Base-by-base conservation (phyloP, 2,888 invertebrate genomes). In the Sericinus montela region DNA sequence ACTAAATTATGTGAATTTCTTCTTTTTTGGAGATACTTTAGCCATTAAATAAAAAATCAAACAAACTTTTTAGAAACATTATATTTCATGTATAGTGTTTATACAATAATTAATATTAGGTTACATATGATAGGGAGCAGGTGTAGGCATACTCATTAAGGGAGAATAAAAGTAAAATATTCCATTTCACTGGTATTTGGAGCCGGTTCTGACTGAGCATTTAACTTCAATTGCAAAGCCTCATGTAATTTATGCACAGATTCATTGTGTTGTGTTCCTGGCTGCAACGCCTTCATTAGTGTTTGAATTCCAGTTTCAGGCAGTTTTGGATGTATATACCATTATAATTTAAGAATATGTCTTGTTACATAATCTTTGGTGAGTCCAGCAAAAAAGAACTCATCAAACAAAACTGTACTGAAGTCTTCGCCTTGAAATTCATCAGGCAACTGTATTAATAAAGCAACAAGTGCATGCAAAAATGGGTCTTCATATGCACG, bases 401-500 rank as follows among this genome's bases (percentile, higher is more conserved):
- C 97, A 79, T 98, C 98, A 84, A 98, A 98, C 36, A 98, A 92
- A 1, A 96, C 96, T 1, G 97, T 97, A 79, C 97, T 98, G 73
- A 98, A 98, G 62, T 98, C 97, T 81, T 98, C 97, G 0, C 95
- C 94, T 58, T 95, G 91, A 71, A 98, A 98, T 78, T 98, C 98
- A 58, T 98, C 98, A 3, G 94, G 93, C 90, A 98, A 93, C 52
- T 95, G 94, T 59, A 97, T 94, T 6, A 98, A 88, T 38, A 95
- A 80, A 0, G 96, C 94, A 65, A 95, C 96, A 63, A 98, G 86
- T 10, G 97, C 96, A 89, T 98, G 98, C 48, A 98, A 82, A 76
- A 97, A 98, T 4, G 97, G 97, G 87, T 98, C 98, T 74, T 98
- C 97, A 75, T 97, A 98, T 0, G 98, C 96, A 54, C 97, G 90